phyloP scores from a whole-genome alignment of 2,888 invertebrate genomes.

The Campoletis raptor region DNA sequence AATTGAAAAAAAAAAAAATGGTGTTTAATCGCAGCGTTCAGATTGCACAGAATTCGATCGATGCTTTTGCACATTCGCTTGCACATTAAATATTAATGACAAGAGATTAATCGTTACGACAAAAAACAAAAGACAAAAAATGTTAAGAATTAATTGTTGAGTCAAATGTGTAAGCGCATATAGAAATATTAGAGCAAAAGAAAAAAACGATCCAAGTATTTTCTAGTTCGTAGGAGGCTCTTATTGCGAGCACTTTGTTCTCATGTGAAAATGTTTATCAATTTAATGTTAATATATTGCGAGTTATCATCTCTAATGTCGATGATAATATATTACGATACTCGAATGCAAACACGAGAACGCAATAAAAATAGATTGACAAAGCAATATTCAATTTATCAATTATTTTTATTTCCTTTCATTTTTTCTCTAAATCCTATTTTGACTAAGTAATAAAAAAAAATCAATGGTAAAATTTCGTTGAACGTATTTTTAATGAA shows the following conservation, averaged over 20 bases:
- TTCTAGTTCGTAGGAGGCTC: constrained; percentile 50
- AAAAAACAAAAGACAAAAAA: background rate
- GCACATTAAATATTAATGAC: constrained; percentile 19
- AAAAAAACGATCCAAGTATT: constrained; percentile 50
- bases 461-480: background rate
- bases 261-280: constrained; percentile 50
- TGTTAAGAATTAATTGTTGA: constrained; percentile 21
- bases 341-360: constrained; percentile 46
- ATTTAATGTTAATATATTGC: constrained; percentile 54
- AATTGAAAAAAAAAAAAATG: background rate
- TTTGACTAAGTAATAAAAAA: background rate
- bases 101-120: constrained; percentile 5
- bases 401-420: background rate
- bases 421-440: background rate
- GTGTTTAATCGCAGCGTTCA: background rate
- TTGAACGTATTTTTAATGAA: background rate
- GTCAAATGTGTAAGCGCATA: constrained; percentile 37
- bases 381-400: background rate
- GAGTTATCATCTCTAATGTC: constrained; percentile 13
- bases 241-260: constrained; percentile 40
- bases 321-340: constrained; percentile 30
- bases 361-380: constrained; percentile 58
- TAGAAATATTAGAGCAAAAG: constrained; percentile 37
- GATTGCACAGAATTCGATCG: constrained; percentile 19
- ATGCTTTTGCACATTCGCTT: constrained; percentile 19